phyloP scores from a whole-genome alignment of 2,888 invertebrate genomes.

The Entomobrya proxima region DNA sequence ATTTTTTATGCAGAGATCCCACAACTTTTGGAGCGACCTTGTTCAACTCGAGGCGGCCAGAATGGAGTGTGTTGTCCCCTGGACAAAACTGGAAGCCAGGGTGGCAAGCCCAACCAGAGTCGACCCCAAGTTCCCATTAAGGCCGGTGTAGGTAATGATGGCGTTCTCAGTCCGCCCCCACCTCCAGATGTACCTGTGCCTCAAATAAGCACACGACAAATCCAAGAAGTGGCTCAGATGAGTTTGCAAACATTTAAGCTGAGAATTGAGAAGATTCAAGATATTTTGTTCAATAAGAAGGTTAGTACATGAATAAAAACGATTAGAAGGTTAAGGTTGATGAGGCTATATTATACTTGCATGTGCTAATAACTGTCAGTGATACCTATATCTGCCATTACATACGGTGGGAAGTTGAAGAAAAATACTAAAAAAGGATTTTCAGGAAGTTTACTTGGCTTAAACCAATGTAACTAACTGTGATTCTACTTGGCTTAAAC shows the following conservation, averaged over 20 bases:
- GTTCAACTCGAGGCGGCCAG: constrained; percentile 71
- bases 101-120: constrained; percentile 51
- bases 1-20: constrained; percentile 75
- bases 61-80: constrained; percentile 74
- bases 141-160: constrained; percentile 75
- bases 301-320: constrained; percentile 50
- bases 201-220: constrained; percentile 76
- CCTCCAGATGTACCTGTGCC: constrained; percentile 77
- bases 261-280: constrained; percentile 70
- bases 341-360: constrained; percentile 4
- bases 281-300: constrained; percentile 73
- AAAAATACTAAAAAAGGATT: constrained; percentile 1
- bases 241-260: constrained; percentile 76
- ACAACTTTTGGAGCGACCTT: constrained; percentile 73
- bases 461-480: neutral
- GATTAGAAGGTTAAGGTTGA: constrained; percentile 25
- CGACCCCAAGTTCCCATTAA: constrained; percentile 53
- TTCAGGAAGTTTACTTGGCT: constrained; percentile 20
- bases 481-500: neutral
- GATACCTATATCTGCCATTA: neutral
- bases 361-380: constrained; percentile 16
- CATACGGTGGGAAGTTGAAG: constrained; percentile 5
- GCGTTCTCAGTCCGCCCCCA: constrained; percentile 77
- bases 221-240: constrained; percentile 76
- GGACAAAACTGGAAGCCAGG: constrained; percentile 58